Evolutionary conservation across 2,113 vertebrate species (phyloP).

Genomic region (Toxostoma redivivum): DNA sequence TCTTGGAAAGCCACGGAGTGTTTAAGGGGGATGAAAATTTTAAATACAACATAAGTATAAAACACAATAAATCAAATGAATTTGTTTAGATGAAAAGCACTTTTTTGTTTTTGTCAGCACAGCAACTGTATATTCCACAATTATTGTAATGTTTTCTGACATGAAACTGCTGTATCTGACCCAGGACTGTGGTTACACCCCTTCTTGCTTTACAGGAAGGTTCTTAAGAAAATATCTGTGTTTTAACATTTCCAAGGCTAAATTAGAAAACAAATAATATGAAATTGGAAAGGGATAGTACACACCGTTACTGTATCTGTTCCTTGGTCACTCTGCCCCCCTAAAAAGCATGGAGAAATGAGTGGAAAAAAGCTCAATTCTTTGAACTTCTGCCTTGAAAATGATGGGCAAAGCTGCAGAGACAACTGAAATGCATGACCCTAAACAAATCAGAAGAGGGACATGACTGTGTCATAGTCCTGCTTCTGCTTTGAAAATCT

Average conservation of each 20-base stretch:
- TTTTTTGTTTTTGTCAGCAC: constrained; percentile 37
- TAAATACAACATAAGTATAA: background rate
- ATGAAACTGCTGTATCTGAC: constrained; percentile 35
- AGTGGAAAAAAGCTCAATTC: background rate
- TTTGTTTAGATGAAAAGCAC: constrained; percentile 55
- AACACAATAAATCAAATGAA: constrained; percentile 44
- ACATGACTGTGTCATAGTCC: accelerated
- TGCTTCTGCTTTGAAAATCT: background rate
- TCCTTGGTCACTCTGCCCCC: background rate
- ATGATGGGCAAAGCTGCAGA: background rate
- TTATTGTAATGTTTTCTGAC: constrained; percentile 43
- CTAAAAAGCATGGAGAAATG: background rate
- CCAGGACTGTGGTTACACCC: background rate
- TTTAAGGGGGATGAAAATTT: constrained; percentile 20
- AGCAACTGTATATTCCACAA: constrained; percentile 30
- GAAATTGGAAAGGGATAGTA: background rate
- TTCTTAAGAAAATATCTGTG: background rate
- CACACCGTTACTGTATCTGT: accelerated
- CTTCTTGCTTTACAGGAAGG: background rate
- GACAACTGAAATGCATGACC: background rate
- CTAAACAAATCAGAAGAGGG: background rate
- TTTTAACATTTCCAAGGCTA: background rate
- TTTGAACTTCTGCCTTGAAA: background rate
- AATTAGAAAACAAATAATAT: background rate
- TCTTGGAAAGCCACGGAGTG: background rate